Conservation (phyloP, 1,140 invertebrate species). For the Philopotamus ludificatus region DNA sequence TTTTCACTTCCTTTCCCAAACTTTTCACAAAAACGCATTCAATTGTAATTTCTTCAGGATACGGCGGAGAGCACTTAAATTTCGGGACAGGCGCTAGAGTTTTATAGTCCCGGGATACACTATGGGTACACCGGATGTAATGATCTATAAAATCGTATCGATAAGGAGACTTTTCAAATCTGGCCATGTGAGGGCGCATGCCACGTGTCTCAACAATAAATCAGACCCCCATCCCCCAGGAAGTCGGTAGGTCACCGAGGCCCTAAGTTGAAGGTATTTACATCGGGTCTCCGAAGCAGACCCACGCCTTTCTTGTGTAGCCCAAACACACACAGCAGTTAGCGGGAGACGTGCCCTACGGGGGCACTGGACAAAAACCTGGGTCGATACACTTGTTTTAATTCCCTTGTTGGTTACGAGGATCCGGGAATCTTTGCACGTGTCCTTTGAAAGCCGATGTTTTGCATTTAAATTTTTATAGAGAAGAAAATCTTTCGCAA, state of each 20-base stretch:
- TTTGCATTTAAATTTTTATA: too few species aligned
- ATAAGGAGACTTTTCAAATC: slow-evolving; percentile 1
- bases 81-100: not conserved
- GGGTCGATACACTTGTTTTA: not conserved
- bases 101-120: not conserved
- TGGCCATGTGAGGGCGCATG: not conserved
- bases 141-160: slow-evolving; percentile 12
- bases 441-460: too few species aligned
- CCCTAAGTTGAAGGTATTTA: not conserved
- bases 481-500: too few species aligned
- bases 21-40: too few species aligned
- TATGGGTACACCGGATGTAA: not conserved
- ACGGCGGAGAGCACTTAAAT: not conserved
- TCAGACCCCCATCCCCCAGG: not conserved
- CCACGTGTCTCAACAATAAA: slow-evolving; percentile 14
- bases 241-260: slow-evolving; percentile 1
- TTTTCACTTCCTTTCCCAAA: too few species aligned
- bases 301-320: not conserved
- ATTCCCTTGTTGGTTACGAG: not conserved
- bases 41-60: too few species aligned
- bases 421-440: too few species aligned
- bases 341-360: not conserved
- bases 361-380: not conserved
- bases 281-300: not conserved
- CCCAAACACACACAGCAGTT: not conserved